These are phyloP conservation scores for Macrotis lagotis DNA, from an alignment of 2,113 vertebrate genomes.

Conservation along the genomic window DNA sequence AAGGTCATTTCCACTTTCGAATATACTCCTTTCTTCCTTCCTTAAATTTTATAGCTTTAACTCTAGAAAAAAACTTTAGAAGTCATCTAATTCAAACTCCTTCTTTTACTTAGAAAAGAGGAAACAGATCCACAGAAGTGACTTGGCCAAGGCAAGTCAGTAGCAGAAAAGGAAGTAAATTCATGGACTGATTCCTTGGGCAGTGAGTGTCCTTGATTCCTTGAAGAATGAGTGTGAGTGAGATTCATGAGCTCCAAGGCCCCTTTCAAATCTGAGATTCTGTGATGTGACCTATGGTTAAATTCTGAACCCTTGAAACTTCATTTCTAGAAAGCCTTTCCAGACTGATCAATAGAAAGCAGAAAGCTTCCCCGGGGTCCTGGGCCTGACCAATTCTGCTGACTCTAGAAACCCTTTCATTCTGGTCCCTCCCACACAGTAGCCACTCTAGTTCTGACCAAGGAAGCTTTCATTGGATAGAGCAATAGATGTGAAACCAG, in stretches of 20 bases:
- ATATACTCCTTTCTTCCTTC: neutral
- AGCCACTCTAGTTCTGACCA: neutral
- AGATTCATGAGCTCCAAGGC: neutral
- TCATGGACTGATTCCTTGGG: neutral
- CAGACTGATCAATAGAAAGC: neutral
- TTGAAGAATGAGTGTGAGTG: neutral
- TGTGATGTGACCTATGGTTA: neutral
- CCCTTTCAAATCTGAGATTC: neutral
- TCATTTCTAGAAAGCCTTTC: neutral
- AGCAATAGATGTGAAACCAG: too few species aligned
- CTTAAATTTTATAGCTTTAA: neutral
- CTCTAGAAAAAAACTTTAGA: neutral
- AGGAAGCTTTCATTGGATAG: too few species aligned
- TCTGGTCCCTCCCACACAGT: neutral
- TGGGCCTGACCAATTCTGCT: neutral
- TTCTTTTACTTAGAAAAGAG: neutral
- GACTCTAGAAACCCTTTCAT: neutral
- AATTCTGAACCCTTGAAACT: constrained; percentile 16
- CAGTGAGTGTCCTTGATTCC: neutral
- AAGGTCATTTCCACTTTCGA: neutral
- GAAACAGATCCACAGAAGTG: neutral
- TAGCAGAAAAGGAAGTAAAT: neutral
- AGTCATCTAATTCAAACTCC: neutral
- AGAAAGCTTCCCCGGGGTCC: neutral
- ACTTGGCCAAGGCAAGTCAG: neutral